Percentiles rank a stretch among this genome's conserved stretches.
phyloP scores from a whole-genome alignment of 2,888 invertebrate species.

The Noctua fimbriata region DNA sequence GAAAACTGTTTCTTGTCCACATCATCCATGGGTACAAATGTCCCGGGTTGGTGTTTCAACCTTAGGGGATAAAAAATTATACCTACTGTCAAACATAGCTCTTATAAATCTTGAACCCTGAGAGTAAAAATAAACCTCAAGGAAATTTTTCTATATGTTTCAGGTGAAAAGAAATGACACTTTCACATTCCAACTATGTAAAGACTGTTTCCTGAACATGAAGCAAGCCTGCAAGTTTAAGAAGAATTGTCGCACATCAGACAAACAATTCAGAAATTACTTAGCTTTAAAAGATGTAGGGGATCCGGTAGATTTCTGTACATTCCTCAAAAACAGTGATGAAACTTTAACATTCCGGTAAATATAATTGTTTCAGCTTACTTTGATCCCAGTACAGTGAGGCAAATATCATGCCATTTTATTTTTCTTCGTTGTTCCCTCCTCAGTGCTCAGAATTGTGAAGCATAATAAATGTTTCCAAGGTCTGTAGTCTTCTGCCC shows the following conservation, averaged over 20 bases:
- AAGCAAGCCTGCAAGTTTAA: conserved; percentile 85
- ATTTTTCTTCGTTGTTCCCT: not conserved
- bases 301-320: conserved; percentile 77
- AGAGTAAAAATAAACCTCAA: not conserved
- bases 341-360: conserved; percentile 80
- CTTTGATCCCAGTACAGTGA: not conserved
- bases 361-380: conserved; percentile 12
- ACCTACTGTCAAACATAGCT: too few species aligned
- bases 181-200: conserved; percentile 86
- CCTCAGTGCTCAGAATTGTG: not conserved
- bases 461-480: not conserved
- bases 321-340: conserved; percentile 81
- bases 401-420: not conserved
- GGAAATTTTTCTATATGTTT: conserved; percentile 20
- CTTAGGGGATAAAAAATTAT: too few species aligned
- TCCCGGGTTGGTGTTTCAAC: too few species aligned
- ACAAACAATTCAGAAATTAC: conserved; percentile 82
- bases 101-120: too few species aligned
- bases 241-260: conserved; percentile 84
- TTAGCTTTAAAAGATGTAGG: conserved; percentile 77
- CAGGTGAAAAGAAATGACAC: conserved; percentile 85
- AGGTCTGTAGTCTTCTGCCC: not conserved
- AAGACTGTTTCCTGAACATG: conserved; percentile 83
- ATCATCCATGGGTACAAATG: too few species aligned
- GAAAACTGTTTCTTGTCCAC: too few species aligned